phyloP scores from a whole-genome alignment of 2,888 invertebrate genomes.

The Leptinotarsa tumamoca region DNA sequence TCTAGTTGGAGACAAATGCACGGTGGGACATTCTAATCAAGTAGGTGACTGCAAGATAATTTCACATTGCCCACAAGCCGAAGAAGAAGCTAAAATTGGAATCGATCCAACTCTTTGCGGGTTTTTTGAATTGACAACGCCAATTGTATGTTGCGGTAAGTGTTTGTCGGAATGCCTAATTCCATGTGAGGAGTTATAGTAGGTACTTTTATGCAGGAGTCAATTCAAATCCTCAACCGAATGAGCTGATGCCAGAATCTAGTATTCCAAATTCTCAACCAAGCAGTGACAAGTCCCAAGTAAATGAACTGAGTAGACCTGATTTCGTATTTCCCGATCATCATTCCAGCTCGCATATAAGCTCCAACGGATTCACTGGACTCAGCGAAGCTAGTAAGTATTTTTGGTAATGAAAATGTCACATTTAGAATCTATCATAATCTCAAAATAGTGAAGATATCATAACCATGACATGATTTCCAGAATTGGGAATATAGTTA shows the following conservation, averaged over 20 bases:
- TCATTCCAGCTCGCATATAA: neutral
- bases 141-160: conserved; percentile 60
- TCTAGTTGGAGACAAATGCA: conserved; percentile 56
- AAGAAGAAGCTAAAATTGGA: conserved; percentile 57
- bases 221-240: conserved; percentile 4
- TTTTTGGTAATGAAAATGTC: neutral
- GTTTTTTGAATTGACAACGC: conserved; percentile 53
- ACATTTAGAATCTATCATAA: neutral
- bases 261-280: conserved; percentile 3
- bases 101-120: conserved; percentile 59
- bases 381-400: conserved; percentile 14
- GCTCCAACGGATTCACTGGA: neutral
- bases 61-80: conserved; percentile 56
- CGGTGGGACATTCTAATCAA: conserved; percentile 47
- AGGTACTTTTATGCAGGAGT: conserved; percentile 9
- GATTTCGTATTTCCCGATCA: conserved; percentile 9
- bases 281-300: neutral
- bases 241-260: conserved; percentile 17
- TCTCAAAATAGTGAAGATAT: neutral
- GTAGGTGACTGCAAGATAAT: conserved; percentile 56
- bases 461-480: neutral
- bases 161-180: neutral
- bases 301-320: conserved; percentile 10
- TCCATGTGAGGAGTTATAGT: neutral
- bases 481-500: too few species aligned